phyloP scores from a whole-genome alignment of 2,113 vertebrate species.

The Collichthys lucidus region DNA sequence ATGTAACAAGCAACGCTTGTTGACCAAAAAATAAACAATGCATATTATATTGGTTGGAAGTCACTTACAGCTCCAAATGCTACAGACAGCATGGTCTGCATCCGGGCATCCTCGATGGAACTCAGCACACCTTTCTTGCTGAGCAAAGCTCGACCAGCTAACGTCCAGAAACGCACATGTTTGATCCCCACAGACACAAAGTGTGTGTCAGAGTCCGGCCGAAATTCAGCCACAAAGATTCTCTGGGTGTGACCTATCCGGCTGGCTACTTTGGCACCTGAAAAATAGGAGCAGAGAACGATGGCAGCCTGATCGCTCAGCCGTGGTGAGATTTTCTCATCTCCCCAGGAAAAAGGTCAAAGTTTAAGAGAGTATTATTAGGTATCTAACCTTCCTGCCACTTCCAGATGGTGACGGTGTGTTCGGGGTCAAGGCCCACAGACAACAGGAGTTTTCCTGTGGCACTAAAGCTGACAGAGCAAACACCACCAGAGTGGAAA shows the following conservation, averaged over 20 bases:
- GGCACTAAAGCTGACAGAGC: conserved; percentile 97
- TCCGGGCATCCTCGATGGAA: conserved; percentile 91
- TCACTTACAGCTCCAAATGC: conserved; percentile 98
- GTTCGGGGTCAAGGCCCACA: conserved; percentile 92
- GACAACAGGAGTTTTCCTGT: conserved; percentile 96
- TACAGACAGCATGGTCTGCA: conserved; percentile 98
- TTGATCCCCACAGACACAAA: conserved; percentile 99
- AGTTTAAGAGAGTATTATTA: background rate
- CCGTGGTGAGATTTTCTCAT: background rate
- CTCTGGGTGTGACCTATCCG: conserved; percentile 92
- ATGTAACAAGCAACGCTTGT: background rate
- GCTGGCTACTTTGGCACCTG: conserved; percentile 96
- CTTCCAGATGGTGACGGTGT: conserved; percentile 96
- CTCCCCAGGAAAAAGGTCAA: background rate
- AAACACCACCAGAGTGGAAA: conserved; percentile 93
- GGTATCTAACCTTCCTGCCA: conserved; percentile 91
- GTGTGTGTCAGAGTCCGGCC: conserved; percentile 97
- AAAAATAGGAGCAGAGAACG: conserved; percentile 23
- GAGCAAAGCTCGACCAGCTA: conserved; percentile 94
- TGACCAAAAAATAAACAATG: background rate
- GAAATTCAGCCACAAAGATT: conserved; percentile 98
- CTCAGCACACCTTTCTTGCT: conserved; percentile 97
- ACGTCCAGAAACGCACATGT: conserved; percentile 96
- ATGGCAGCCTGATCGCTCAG: background rate
- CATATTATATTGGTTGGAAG: background rate